Conservation (phyloP, 2,888 invertebrate species). For the Eupeodes luniger region DNA sequence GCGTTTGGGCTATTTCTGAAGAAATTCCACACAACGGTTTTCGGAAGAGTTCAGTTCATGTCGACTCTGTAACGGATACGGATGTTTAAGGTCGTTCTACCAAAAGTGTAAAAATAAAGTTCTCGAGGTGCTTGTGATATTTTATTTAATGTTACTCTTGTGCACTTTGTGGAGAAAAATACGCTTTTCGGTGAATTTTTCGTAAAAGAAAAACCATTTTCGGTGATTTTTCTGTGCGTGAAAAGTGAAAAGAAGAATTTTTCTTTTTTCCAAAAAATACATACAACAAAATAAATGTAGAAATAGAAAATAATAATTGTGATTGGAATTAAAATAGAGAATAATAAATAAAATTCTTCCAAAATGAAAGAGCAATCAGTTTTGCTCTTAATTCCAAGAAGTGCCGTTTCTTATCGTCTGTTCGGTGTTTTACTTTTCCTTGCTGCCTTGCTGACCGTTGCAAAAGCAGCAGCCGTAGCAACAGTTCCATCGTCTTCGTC, state of each 20-base stretch:
- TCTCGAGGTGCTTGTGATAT: slow-evolving; percentile 52
- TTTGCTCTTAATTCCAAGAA: slow-evolving; percentile 32
- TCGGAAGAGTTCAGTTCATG: slow-evolving; percentile 77
- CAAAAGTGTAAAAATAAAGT: slow-evolving; percentile 28
- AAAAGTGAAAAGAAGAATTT: slow-evolving; percentile 7
- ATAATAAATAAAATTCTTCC: slow-evolving; percentile 25
- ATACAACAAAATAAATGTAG: slow-evolving; percentile 18
- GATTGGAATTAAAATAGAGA: slow-evolving; percentile 3
- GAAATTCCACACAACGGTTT: slow-evolving; percentile 53
- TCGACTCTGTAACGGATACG: slow-evolving; percentile 79
- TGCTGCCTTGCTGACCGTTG: slow-evolving; percentile 34
- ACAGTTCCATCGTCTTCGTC: slow-evolving; percentile 58
- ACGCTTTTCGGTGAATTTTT: slow-evolving; percentile 16
- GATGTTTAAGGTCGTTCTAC: slow-evolving; percentile 67
- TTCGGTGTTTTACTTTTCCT: slow-evolving; percentile 40
- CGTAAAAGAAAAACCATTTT: slow-evolving; percentile 1
- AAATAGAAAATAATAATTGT: slow-evolving; percentile 3
- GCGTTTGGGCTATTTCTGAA: slow-evolving; percentile 3
- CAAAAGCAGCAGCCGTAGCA: slow-evolving; percentile 67
- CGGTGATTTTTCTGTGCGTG: slow-evolving; percentile 3
- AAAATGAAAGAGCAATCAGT: slow-evolving; percentile 57
- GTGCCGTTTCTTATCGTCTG: slow-evolving; percentile 49
- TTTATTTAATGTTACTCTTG: slow-evolving; percentile 21
- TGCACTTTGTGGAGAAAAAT: slow-evolving; percentile 24
- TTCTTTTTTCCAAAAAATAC: background rate